phyloP scores from a whole-genome alignment of 2,113 vertebrate species.

The Amphiprion ocellaris region DNA sequence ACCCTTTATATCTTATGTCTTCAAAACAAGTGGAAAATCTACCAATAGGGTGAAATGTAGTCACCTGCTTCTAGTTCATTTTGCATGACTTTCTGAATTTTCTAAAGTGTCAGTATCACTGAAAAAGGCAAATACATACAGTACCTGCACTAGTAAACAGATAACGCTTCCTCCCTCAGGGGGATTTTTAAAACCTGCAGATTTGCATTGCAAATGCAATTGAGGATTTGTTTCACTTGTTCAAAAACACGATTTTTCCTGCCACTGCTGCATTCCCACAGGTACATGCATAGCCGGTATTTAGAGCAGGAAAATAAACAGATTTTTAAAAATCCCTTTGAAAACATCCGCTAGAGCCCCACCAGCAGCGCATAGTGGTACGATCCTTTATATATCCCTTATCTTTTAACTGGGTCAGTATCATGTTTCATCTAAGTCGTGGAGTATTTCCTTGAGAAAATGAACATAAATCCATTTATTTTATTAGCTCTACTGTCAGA shows the following conservation, averaged over 20 bases:
- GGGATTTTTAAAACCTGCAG: background rate
- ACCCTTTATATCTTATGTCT: background rate
- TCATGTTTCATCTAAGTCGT: background rate
- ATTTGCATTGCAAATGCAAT: constrained; percentile 15
- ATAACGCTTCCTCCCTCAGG: background rate
- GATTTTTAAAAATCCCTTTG: background rate
- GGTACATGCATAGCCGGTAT: too few species aligned
- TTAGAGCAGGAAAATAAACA: constrained; percentile 5
- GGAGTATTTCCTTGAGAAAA: too few species aligned
- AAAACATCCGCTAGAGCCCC: constrained; percentile 7
- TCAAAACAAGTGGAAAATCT: constrained; percentile 2
- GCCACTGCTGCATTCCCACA: constrained; percentile 22
- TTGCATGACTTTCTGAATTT: too few species aligned
- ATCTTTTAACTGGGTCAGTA: background rate
- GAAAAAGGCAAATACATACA: background rate
- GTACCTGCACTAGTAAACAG: constrained; percentile 1
- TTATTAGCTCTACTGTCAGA: background rate
- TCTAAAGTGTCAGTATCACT: too few species aligned
- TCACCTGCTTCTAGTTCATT: background rate
- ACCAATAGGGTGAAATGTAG: background rate
- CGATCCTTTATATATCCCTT: background rate
- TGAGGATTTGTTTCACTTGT: constrained; percentile 14
- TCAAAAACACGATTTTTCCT: background rate
- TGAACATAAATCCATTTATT: too few species aligned
- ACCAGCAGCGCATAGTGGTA: background rate